Conservation (phyloP, 2,797 vertebrate species). For the Hipposideros larvatus region DNA sequence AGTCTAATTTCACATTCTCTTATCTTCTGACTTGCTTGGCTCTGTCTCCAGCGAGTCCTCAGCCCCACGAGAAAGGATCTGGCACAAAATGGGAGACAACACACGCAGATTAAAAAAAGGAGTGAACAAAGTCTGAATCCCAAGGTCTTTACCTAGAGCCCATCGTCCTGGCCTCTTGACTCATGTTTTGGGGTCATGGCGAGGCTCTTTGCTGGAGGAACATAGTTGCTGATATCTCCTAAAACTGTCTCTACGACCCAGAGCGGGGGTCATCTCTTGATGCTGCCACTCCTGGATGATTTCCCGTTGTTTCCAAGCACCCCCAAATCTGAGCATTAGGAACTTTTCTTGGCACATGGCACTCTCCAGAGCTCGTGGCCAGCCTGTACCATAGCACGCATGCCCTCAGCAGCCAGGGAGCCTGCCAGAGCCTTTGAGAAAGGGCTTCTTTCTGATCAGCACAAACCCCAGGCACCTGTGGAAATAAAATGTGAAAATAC, state of each 20-base stretch:
- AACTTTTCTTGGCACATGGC: neutral
- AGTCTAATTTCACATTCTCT: neutral
- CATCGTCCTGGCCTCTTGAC: neutral
- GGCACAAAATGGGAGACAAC: neutral
- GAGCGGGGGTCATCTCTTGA: neutral
- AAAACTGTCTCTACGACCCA: neutral
- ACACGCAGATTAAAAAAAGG: accelerated
- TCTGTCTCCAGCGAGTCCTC: neutral
- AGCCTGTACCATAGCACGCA: accelerated
- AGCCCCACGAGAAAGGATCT: neutral
- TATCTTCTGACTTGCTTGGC: neutral
- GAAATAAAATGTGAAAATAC: accelerated
- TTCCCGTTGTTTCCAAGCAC: neutral
- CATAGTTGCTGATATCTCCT: neutral
- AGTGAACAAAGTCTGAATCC: too few species aligned
- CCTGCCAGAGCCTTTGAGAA: accelerated
- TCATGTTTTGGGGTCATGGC: neutral
- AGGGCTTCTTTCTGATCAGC: neutral
- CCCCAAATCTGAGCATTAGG: neutral
- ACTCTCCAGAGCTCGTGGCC: accelerated
- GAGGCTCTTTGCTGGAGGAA: neutral
- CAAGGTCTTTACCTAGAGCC: neutral
- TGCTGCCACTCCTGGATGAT: accelerated
- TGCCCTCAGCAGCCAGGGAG: accelerated
- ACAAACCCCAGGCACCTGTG: accelerated